Conservation (phyloP, 2,888 invertebrate genomes). For the Brachycybe producta region DNA sequence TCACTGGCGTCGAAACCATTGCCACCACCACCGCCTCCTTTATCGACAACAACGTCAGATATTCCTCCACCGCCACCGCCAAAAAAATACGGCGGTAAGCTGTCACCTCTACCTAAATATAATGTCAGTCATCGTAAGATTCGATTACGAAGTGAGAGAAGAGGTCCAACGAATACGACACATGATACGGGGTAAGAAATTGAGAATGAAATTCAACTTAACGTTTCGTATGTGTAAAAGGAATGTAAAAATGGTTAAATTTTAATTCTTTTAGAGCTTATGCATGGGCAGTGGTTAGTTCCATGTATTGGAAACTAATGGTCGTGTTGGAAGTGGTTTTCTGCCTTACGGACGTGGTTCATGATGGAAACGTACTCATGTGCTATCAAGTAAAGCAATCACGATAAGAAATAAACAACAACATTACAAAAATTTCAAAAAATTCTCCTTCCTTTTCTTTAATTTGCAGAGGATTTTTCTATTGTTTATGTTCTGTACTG, state of each 20-base stretch:
- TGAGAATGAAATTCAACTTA: too few species aligned
- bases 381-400: constrained; percentile 38
- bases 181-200: background rate
- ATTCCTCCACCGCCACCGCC: constrained; percentile 14
- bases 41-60: background rate
- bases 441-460: background rate
- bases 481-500: constrained; percentile 9
- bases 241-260: too few species aligned
- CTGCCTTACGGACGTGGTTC: constrained; percentile 42
- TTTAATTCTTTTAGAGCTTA: too few species aligned
- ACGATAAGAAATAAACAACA: background rate
- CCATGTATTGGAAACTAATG: constrained; percentile 42
- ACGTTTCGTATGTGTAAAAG: too few species aligned
- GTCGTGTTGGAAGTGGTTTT: constrained; percentile 41
- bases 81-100: background rate
- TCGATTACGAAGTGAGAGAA: background rate
- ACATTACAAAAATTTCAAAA: background rate
- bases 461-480: constrained; percentile 11
- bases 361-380: constrained; percentile 40
- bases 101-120: background rate
- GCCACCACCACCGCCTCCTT: constrained; percentile 5
- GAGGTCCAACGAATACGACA: background rate
- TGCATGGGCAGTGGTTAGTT: constrained; percentile 41
- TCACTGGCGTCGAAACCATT: background rate
- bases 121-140: background rate